Evolutionary conservation across 2,888 invertebrate species (phyloP).

Genomic region (Polyommatus iphigenia): DNA sequence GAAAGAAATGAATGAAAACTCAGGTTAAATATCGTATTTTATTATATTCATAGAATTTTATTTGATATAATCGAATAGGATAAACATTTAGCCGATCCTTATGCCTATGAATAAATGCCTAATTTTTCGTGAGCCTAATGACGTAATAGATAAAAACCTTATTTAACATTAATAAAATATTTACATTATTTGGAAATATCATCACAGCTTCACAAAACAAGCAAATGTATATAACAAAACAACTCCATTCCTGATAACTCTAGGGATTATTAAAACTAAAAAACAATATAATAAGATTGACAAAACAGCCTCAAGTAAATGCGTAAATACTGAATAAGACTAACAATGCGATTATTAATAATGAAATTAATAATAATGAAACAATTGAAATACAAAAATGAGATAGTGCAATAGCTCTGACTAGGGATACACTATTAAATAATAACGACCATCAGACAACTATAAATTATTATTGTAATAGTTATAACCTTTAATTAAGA

Average conservation of each 20-base stretch:
- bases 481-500: not conserved
- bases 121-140: conserved; percentile 74
- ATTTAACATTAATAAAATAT: conserved; percentile 74
- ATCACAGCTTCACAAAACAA: conserved; percentile 80
- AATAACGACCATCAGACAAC: conserved; percentile 20
- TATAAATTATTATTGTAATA: conserved; percentile 16
- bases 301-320: conserved; percentile 71
- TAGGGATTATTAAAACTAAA: conserved; percentile 63
- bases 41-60: conserved; percentile 76
- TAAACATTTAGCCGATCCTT: conserved; percentile 77
- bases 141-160: conserved; percentile 69
- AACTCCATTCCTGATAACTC: conserved; percentile 56
- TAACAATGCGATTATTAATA: conserved; percentile 33
- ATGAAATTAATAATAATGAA: not conserved
- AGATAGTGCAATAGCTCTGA: conserved; percentile 5
- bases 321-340: conserved; percentile 69
- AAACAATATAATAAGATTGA: conserved; percentile 54
- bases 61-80: conserved; percentile 77
- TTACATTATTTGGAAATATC: conserved; percentile 79
- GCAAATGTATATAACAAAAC: conserved; percentile 76
- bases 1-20: conserved; percentile 48
- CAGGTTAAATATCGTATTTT: conserved; percentile 51
- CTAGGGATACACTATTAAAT: conserved; percentile 17
- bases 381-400: conserved; percentile 18
- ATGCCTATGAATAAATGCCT: conserved; percentile 72